Conservation (phyloP, 2,888 invertebrate genomes). For the Conus canariensis region DNA sequence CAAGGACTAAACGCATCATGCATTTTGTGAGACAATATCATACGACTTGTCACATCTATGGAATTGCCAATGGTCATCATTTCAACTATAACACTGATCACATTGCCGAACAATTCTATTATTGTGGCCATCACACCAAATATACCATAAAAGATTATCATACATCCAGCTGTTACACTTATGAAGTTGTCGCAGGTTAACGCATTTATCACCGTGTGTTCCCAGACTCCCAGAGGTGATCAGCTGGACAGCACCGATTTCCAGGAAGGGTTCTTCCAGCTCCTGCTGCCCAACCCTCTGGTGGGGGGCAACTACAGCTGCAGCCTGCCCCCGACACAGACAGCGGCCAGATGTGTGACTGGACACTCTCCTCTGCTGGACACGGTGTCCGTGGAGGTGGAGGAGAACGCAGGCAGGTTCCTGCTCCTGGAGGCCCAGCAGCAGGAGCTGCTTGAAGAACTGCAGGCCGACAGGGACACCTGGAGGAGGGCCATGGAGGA, state of each 20-base stretch:
- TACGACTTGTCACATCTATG: too few species aligned
- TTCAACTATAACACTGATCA: too few species aligned
- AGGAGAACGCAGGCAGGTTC: too few species aligned
- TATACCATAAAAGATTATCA: too few species aligned
- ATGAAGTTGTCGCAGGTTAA: too few species aligned
- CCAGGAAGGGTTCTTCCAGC: slow-evolving; percentile 1
- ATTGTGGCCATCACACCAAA: too few species aligned
- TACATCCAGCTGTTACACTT: too few species aligned
- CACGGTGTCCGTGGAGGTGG: not conserved
- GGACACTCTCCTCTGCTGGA: not conserved
- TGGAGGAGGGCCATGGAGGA: not conserved
- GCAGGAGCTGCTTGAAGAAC: not conserved
- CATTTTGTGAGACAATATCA: too few species aligned
- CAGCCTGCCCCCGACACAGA: not conserved
- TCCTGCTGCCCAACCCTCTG: slow-evolving; percentile 8
- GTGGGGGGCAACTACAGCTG: slow-evolving; percentile 17
- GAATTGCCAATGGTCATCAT: too few species aligned
- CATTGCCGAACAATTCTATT: too few species aligned
- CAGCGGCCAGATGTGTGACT: not conserved
- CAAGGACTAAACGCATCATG: too few species aligned
- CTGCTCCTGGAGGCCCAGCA: slow-evolving; percentile 1
- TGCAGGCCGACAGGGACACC: not conserved
- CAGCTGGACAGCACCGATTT: not conserved
- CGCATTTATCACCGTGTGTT: too few species aligned
- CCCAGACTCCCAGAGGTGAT: slow-evolving; percentile 1